Evolutionary conservation across 2,888 invertebrate species (phyloP).

Genomic region (Creontiades dilutus): DNA sequence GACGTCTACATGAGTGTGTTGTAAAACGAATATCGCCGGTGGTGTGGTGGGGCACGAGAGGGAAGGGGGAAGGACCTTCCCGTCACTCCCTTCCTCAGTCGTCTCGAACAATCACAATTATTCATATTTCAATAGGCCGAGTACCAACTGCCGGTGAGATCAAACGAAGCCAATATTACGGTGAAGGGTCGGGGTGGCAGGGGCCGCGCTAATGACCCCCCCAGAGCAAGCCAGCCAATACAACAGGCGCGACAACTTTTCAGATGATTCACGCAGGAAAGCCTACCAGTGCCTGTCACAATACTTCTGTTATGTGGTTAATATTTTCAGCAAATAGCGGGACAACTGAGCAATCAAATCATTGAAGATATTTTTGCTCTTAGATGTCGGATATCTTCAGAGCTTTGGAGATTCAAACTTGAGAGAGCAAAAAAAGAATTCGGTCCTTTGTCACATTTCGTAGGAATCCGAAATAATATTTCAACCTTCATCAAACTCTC

Average conservation of each 20-base stretch:
- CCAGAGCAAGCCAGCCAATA: neutral
- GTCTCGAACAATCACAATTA: constrained; percentile 64
- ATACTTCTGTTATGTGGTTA: neutral
- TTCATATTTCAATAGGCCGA: constrained; percentile 64
- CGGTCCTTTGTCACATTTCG: no score
- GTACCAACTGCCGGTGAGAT: constrained; percentile 68
- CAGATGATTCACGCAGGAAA: neutral
- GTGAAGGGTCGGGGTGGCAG: constrained; percentile 8
- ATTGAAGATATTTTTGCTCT: no score
- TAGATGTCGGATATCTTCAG: no score
- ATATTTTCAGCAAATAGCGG: neutral
- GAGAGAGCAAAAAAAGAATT: no score
- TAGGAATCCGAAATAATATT: no score
- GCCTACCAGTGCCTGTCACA: no score
- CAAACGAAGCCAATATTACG: constrained; percentile 66
- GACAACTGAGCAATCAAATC: no score
- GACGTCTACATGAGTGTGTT: no score
- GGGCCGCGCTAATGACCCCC: constrained; percentile 49
- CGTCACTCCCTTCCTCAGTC: neutral
- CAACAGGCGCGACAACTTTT: neutral
- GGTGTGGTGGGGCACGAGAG: neutral
- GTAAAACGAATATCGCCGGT: neutral
- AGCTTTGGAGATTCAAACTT: no score
- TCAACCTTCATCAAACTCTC: no score
- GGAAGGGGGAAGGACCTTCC: neutral